These are phyloP conservation scores for Apus apus DNA, from an alignment of 2,113 vertebrate species.

Conservation along the genomic window DNA sequence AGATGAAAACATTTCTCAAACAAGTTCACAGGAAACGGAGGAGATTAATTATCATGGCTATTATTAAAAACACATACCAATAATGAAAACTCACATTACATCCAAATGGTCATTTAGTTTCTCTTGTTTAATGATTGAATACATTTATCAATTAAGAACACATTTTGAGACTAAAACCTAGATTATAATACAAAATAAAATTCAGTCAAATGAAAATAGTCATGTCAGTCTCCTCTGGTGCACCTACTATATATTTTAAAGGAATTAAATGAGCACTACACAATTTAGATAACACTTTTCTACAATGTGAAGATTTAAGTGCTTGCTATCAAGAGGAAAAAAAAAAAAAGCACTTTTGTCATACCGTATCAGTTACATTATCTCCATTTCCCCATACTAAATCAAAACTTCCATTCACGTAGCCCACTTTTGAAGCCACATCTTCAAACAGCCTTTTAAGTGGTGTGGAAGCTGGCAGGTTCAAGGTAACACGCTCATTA, in stretches of 20 bases:
- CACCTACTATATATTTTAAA: not conserved
- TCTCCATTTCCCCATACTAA: conserved; percentile 85
- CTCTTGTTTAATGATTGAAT: not conserved
- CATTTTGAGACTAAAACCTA: not conserved
- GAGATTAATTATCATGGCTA: not conserved
- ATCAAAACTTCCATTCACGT: conserved; percentile 90
- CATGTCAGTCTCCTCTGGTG: not conserved
- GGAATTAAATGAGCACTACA: not conserved
- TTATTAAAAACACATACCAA: not conserved
- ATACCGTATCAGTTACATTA: conserved; percentile 80
- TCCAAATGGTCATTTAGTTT: not conserved
- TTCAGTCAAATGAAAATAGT: not conserved
- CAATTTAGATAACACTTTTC: not conserved
- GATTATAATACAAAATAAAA: not conserved
- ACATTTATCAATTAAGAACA: not conserved
- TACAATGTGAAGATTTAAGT: accelerated
- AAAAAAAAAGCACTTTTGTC: not conserved
- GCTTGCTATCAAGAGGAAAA: not conserved
- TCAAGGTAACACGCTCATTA: conserved; percentile 91
- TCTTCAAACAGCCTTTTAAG: conserved; percentile 89
- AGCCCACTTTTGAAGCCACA: conserved; percentile 93
- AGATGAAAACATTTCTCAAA: not conserved
- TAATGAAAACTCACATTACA: not conserved
- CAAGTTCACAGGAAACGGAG: not conserved
- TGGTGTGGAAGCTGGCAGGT: conserved; percentile 93